Evolutionary conservation across 2,113 vertebrate species (phyloP).

Genomic region (Stigmatopora argus): DNA sequence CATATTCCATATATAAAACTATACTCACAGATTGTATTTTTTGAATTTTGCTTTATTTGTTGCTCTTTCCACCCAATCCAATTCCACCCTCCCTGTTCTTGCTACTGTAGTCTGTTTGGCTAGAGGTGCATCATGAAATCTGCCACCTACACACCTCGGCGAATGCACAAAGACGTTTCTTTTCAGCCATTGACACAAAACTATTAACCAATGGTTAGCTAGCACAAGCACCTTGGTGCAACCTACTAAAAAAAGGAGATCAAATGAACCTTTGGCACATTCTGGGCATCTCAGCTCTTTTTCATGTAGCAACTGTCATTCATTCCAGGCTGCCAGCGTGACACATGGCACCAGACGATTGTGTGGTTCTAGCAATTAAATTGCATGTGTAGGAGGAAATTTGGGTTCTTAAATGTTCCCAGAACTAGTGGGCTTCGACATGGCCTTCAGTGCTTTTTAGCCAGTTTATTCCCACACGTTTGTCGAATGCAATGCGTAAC

Average conservation of each 20-base stretch:
- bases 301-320: slow-evolving; percentile 20
- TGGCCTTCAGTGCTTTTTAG: slow-evolving; percentile 16
- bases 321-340: slow-evolving; percentile 8
- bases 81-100: slow-evolving; percentile 24
- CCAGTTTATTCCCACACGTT: slow-evolving; percentile 17
- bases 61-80: slow-evolving; percentile 10
- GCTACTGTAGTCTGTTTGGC: slow-evolving; percentile 27
- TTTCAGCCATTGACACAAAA: slow-evolving; percentile 43
- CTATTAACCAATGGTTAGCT: slow-evolving; percentile 38
- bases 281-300: slow-evolving; percentile 18
- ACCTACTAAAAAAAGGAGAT: slow-evolving; percentile 14
- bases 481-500: slow-evolving; percentile 22
- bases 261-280: slow-evolving; percentile 21
- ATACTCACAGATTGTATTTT: slow-evolving; percentile 1
- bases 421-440: slow-evolving; percentile 21
- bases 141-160: slow-evolving; percentile 44
- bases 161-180: slow-evolving; percentile 39
- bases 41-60: background rate
- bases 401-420: background rate
- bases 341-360: slow-evolving; percentile 10
- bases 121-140: slow-evolving; percentile 46
- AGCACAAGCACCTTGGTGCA: slow-evolving; percentile 38
- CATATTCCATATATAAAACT: slow-evolving; percentile 1
- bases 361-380: slow-evolving; percentile 8
- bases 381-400: background rate